These are phyloP conservation scores for Trissoscelio sp. DNA, from an alignment of 2,888 invertebrate genomes.

Conservation along the genomic window DNA sequence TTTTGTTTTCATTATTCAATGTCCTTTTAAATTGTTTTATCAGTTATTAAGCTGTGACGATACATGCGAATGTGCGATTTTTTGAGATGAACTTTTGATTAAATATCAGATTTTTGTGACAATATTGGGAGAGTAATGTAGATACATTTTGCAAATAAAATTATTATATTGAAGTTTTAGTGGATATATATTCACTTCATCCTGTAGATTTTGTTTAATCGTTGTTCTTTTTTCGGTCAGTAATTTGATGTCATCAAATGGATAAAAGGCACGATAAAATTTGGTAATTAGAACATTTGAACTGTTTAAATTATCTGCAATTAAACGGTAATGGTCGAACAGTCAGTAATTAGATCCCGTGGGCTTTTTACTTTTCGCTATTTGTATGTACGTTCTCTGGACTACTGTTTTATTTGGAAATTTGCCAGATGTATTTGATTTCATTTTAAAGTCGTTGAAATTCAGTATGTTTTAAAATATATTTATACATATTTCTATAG, in stretches of 20 bases:
- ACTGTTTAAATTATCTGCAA: slow-evolving; percentile 54
- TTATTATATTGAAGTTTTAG: slow-evolving; percentile 38
- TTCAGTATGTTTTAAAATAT: slow-evolving; percentile 20
- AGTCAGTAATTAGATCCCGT: slow-evolving; percentile 58
- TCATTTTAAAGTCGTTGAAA: slow-evolving; percentile 35
- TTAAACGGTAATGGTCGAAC: slow-evolving; percentile 57
- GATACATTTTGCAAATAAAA: slow-evolving; percentile 39
- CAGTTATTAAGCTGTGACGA: slow-evolving; percentile 17
- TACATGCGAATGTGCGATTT: neutral
- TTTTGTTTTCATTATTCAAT: slow-evolving; percentile 46
- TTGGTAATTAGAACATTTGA: slow-evolving; percentile 49
- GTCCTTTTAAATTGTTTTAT: slow-evolving; percentile 27
- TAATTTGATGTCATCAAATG: slow-evolving; percentile 15
- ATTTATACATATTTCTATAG: slow-evolving; percentile 17
- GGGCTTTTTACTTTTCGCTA: slow-evolving; percentile 61
- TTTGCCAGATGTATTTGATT: slow-evolving; percentile 50
- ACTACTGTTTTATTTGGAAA: slow-evolving; percentile 51
- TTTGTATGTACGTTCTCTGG: slow-evolving; percentile 33
- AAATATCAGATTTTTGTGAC: slow-evolving; percentile 26
- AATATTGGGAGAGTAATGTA: slow-evolving; percentile 25
- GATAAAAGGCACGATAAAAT: slow-evolving; percentile 36
- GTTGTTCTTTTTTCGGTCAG: neutral
- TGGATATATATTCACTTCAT: neutral
- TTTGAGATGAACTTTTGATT: slow-evolving; percentile 35
- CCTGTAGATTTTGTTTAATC: neutral